Evolutionary conservation across 2,888 invertebrate species (phyloP).

Genomic region (Isotomurus palustris): DNA sequence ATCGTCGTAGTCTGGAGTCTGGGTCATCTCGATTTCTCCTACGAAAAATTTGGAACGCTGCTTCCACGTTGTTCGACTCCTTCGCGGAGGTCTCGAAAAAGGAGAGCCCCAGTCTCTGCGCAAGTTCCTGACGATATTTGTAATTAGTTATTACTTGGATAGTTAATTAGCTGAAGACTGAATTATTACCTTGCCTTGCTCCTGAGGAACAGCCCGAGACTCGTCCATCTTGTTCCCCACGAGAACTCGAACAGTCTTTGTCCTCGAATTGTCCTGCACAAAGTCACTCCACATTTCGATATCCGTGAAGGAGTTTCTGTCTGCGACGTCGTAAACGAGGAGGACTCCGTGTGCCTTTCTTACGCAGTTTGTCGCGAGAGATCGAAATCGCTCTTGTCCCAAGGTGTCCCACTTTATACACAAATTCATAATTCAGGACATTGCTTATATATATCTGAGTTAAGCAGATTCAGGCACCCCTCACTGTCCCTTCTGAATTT

Average conservation of each 20-base stretch:
- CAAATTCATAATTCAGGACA: too few relatives aligned
- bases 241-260: constrained; percentile 38
- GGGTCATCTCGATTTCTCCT: too few relatives aligned
- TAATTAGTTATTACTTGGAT: too few relatives aligned
- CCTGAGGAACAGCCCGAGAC: constrained; percentile 29
- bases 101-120: constrained; percentile 51
- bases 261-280: constrained; percentile 33
- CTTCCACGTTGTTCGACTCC: constrained; percentile 79
- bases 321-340: constrained; percentile 41
- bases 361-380: constrained; percentile 41
- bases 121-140: constrained; percentile 25
- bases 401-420: constrained; percentile 7
- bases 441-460: too few relatives aligned
- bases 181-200: constrained; percentile 24
- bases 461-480: too few relatives aligned
- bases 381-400: constrained; percentile 37
- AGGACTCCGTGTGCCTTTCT: constrained; percentile 41
- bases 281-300: constrained; percentile 42
- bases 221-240: constrained; percentile 42
- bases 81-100: constrained; percentile 90
- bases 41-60: too few relatives aligned
- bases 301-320: constrained; percentile 28
- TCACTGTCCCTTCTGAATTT: too few relatives aligned
- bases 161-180: not conserved
- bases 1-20: too few relatives aligned